Base-by-base conservation (phyloP, 2,888 invertebrate species). In the Phania funesta region DNA sequence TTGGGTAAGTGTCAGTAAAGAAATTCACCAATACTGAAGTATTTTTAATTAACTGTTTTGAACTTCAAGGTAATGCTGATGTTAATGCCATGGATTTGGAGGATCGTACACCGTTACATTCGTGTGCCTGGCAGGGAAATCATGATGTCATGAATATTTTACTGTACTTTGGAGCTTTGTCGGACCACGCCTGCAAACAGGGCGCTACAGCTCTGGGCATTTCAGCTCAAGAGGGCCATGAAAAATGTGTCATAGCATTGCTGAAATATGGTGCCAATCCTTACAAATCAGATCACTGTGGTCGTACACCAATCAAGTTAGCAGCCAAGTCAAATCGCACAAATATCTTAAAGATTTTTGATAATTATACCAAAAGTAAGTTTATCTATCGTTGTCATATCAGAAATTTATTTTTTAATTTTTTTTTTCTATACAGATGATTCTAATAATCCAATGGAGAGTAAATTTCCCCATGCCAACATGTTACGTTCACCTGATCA, bases 101-200 rank as follows among this genome's bases (percentile, higher is more conserved):
- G 90, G 94, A 94, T 84, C 93, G 98, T 78, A 97, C 98, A 0
- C 97, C 98, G 0, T 92, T 98, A 83, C 98, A 98, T 92, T 97
- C 97, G 38, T 98, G 98, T 16, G 96, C 98, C 65, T 98, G 98
- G 98, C 97, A 98, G 89, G 98, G 98, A 0, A 96, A 98, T 87
- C 93, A 95, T 44, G 93, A 94, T 60, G 97, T 97, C 46, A 96
- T 98, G 84, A 93, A 95, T 77, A 92, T 97, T 44, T 91, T 97
- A 13, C 92, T 98, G 52, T 94, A 94, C 86, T 94, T 94, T 86
- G 96, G 96, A 5, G 98, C 98, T 0, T 90, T 93, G 73, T 96
- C 97, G 18, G 95, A 97, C 91, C 97, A 98, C 86, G 96, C 96
- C 0, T 98, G 98, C 89, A 96, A 97, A 87, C 98, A 98, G 92